Evolutionary conservation across 2,888 invertebrate genomes (phyloP).

Genomic region (Carpatolechia fugitivella): DNA sequence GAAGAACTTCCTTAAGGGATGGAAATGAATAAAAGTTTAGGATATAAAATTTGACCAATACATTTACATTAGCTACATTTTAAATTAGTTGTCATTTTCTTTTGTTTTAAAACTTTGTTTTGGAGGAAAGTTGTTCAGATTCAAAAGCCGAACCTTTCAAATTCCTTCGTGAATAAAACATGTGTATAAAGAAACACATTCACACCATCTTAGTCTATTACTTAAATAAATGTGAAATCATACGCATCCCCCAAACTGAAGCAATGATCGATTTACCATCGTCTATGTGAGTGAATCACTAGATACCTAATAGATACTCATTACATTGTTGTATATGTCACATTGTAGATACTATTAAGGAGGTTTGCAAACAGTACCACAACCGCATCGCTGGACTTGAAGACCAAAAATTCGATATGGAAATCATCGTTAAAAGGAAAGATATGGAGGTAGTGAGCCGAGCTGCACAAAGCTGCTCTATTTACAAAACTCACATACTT

Average conservation of each 20-base stretch:
- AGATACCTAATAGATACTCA: slow-evolving; percentile 14
- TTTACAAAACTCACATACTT: slow-evolving; percentile 54
- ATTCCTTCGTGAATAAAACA: no score
- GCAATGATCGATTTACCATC: slow-evolving; percentile 27
- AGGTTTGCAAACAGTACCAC: slow-evolving; percentile 91
- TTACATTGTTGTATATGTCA: slow-evolving; percentile 20
- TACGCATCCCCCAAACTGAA: slow-evolving; percentile 49
- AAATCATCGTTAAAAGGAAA: slow-evolving; percentile 98
- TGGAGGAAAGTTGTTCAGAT: no score
- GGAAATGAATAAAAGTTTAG: no score
- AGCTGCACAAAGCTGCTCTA: slow-evolving; percentile 54
- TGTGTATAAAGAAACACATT: slow-evolving; percentile 2
- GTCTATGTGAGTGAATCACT: slow-evolving; percentile 28
- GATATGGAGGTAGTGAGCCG: slow-evolving; percentile 94
- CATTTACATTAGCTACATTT: no score
- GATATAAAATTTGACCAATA: no score
- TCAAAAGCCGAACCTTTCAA: no score
- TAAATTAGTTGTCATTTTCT: no score
- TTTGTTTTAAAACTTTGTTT: no score
- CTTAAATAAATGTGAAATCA: slow-evolving; percentile 26
- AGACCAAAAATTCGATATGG: slow-evolving; percentile 98
- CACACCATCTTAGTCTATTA: slow-evolving; percentile 1
- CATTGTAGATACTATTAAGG: slow-evolving; percentile 86
- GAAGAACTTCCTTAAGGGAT: no score
- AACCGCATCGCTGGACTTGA: slow-evolving; percentile 93